These are phyloP conservation scores for Grantiella picta DNA, from an alignment of 2,113 vertebrate genomes.

Conservation along the genomic window DNA sequence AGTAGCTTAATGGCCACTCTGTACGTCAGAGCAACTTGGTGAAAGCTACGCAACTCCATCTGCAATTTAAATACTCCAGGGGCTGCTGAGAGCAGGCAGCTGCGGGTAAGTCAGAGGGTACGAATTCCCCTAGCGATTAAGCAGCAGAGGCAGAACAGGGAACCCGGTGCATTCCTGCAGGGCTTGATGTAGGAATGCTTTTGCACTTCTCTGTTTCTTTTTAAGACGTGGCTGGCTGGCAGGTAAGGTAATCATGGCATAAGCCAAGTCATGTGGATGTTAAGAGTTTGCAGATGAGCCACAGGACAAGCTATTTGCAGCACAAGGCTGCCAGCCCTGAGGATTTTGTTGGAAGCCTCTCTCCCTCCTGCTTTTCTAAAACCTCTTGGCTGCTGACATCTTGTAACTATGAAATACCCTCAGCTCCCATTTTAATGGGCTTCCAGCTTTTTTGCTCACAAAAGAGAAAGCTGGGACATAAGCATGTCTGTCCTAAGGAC, in stretches of 20 bases:
- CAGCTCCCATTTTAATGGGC: neutral
- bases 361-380: neutral
- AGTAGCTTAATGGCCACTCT: neutral
- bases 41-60: neutral
- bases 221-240: neutral
- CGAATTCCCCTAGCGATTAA: neutral
- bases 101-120: neutral
- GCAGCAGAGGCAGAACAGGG: neutral
- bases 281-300: constrained; percentile 31
- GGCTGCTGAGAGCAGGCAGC: neutral
- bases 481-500: neutral
- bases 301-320: neutral
- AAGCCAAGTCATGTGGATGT: constrained; percentile 25
- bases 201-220: neutral
- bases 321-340: neutral
- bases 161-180: neutral
- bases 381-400: neutral
- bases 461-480: neutral
- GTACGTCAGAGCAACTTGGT: neutral
- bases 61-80: neutral
- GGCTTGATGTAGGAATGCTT: neutral
- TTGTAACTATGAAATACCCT: neutral
- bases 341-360: neutral
- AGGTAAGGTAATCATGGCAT: neutral
- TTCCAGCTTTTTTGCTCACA: neutral